A percentile compares a stretch with the other conserved stretches of the same genome.
Evolutionary conservation across 2,113 vertebrate genomes (phyloP).

Genomic region (Lates calcarifer): DNA sequence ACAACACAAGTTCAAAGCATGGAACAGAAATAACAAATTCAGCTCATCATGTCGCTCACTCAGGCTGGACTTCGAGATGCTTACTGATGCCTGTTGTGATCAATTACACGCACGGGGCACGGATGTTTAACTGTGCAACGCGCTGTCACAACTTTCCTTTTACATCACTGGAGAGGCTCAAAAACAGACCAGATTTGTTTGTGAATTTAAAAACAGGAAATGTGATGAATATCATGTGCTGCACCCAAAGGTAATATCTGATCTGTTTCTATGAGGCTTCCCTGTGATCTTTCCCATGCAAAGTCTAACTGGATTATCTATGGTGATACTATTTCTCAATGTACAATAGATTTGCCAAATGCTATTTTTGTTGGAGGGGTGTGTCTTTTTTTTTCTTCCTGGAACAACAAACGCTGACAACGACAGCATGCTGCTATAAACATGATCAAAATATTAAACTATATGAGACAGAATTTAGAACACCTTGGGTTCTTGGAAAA

Average conservation of each 20-base stretch:
- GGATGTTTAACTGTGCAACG: neutral
- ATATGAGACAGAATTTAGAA: conserved; percentile 8
- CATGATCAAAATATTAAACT: neutral
- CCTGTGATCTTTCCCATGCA: conserved; percentile 38
- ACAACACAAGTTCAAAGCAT: conserved; percentile 12
- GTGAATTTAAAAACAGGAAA: conserved; percentile 37
- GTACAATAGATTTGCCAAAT: neutral
- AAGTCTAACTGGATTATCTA: conserved; percentile 45
- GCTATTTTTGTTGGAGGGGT: conserved; percentile 15
- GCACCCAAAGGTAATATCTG: conserved; percentile 15
- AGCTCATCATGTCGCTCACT: neutral
- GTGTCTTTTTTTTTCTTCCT: neutral
- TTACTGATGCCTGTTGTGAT: neutral
- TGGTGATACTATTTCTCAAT: conserved; percentile 36
- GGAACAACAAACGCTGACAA: neutral
- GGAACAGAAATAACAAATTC: neutral
- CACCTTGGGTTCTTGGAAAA: neutral
- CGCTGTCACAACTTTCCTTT: conserved; percentile 28
- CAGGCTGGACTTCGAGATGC: neutral
- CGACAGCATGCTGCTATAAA: neutral
- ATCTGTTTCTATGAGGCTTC: neutral
- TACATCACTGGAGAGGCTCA: no score
- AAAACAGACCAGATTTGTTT: conserved; percentile 37
- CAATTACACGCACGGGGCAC: neutral
- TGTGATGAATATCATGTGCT: conserved; percentile 22